Conservation (phyloP, 2,113 vertebrate genomes). For the Chaetodon trifascialis region DNA sequence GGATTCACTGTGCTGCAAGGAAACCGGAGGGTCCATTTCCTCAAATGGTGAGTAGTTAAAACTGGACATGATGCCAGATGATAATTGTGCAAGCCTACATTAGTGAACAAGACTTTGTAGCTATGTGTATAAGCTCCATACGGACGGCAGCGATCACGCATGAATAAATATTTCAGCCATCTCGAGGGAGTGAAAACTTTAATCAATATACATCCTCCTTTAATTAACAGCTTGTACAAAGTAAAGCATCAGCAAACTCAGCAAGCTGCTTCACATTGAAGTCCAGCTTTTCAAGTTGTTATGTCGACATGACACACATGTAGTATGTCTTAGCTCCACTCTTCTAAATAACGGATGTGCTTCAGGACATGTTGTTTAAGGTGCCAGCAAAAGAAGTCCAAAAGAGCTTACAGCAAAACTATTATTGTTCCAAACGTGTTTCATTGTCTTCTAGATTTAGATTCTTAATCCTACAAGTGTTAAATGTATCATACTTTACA, state of each 20-base stretch:
- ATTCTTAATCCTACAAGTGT: neutral
- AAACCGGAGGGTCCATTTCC: conserved; percentile 95
- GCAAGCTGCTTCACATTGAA: neutral
- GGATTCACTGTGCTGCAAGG: conserved; percentile 98
- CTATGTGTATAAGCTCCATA: neutral
- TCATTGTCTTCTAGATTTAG: neutral
- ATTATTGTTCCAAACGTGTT: neutral
- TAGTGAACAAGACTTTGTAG: neutral
- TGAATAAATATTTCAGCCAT: neutral
- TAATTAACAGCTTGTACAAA: conserved; percentile 1
- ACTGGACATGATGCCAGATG: neutral
- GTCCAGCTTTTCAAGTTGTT: neutral
- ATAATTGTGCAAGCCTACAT: neutral
- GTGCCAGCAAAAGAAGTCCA: neutral
- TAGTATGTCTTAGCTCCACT: neutral
- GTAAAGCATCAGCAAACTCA: neutral
- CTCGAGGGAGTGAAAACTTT: neutral
- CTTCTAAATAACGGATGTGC: neutral
- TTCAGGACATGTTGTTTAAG: neutral
- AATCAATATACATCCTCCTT: neutral
- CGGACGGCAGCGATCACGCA: neutral
- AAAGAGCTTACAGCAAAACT: neutral
- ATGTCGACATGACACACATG: neutral
- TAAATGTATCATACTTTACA: neutral
- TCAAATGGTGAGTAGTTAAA: conserved; percentile 91